Evolutionary conservation across 2,113 vertebrate genomes (phyloP), one percentile per base, ranked within the genome.

Genomic region (Psittacara wagleri): DNA sequence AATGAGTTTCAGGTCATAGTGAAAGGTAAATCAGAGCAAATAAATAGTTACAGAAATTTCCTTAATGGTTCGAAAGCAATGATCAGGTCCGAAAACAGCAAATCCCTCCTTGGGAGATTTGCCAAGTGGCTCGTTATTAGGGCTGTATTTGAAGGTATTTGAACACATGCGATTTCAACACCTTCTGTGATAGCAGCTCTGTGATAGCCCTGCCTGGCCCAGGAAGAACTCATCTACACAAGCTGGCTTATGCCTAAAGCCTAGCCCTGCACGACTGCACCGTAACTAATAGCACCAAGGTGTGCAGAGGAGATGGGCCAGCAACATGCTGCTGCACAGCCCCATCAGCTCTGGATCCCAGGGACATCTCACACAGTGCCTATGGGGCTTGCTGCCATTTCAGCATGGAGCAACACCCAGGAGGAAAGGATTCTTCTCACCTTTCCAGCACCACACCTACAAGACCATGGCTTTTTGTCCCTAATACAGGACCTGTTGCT

Each of bases 341-440:
- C 37, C 55, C 8, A 2, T 2, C 1, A 2, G 35, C 62, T 62
- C 49, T 5, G 24, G 9, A 9, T 7, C 23, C 44, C 11, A 4
- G 7, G n/a, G 59, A 35, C 29, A 2, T 0, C 46, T 19, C 69
- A 22, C 1, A 0, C 1, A 49, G 41, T 1, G 0, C 43, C 27
- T 19, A 8, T 3, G 13, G 72, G 63, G 3, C 19, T 80, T 7
- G 4, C 69, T 80, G 78, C 3, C 48, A 10, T 14, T 25, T 7
- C 68, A 17, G 16, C 0, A 0, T 3, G 55, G n/a, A 62, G 14
- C 28, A 69, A 18, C 19, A 19, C 4, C 7, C 52, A 17, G 17
- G 8, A 83, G n/a, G n/a, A 66, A 70, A 57, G 57, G 81, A 63
- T 81, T 63, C 51, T 74, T 61, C 72, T 61, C 80, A 24, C 55